phyloP scores from a whole-genome alignment of 2,797 vertebrate genomes.

The Gallinago nigripennis region DNA sequence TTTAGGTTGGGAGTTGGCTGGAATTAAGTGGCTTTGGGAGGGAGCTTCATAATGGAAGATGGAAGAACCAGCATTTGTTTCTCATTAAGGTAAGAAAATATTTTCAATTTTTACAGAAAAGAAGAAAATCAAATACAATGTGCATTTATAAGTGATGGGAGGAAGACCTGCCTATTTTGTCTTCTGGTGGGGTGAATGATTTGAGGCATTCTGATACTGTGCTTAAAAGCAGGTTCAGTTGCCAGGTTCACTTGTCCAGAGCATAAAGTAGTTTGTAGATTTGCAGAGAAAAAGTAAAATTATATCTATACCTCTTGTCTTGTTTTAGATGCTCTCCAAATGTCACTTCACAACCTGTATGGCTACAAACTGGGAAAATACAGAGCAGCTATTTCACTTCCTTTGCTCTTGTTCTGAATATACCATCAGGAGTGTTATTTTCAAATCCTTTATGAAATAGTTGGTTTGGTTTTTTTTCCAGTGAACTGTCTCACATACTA shows the following conservation, averaged over 20 bases:
- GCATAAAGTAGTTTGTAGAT: background rate
- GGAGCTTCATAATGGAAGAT: background rate
- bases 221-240: background rate
- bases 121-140: background rate
- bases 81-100: background rate
- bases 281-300: background rate
- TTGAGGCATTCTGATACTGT: background rate
- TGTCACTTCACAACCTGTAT: background rate
- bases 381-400: background rate
- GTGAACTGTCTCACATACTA: background rate
- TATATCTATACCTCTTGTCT: background rate
- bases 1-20: background rate
- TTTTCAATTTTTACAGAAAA: background rate
- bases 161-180: background rate
- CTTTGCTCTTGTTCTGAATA: background rate
- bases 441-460: background rate
- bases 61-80: background rate
- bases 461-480: background rate
- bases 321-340: background rate
- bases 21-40: background rate
- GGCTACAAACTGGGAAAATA: background rate
- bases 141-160: background rate
- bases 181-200: background rate
- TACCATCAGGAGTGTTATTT: background rate
- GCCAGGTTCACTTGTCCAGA: background rate